phyloP scores from a whole-genome alignment of 23 tunicate genomes.

The Botrylloides violaceus region DNA sequence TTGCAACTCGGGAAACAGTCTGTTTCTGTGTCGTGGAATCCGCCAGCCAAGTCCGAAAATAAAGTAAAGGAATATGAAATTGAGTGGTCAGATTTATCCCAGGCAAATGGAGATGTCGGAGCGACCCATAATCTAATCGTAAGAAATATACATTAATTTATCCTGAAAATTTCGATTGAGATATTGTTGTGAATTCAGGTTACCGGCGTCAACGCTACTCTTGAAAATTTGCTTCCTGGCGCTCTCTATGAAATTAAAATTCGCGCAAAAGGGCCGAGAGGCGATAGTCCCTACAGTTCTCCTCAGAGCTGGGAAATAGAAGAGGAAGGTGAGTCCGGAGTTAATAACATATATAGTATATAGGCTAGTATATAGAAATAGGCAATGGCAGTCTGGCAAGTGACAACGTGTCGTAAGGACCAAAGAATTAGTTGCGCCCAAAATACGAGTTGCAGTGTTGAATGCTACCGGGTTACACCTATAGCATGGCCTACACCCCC shows the following conservation, averaged over 20 bases:
- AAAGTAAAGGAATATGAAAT: constrained; percentile 40
- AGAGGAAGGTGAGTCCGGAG: neutral
- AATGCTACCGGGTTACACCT: no score
- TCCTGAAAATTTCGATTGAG: no score
- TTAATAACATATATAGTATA: no score
- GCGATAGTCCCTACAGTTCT: constrained; percentile 42
- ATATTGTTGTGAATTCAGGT: constrained; percentile 24
- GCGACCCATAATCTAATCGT: no score
- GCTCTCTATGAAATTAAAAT: constrained; percentile 33
- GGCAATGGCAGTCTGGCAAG: no score
- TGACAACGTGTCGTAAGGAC: no score
- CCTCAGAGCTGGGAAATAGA: constrained; percentile 13
- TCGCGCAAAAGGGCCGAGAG: constrained; percentile 39
- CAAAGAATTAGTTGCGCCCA: no score
- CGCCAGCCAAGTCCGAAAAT: constrained; percentile 2
- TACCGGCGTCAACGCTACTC: constrained; percentile 28
- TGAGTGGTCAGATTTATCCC: neutral
- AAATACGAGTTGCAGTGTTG: no score
- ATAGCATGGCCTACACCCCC: no score
- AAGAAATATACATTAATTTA: no score
- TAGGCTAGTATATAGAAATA: no score
- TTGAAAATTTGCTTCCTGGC: constrained; percentile 22
- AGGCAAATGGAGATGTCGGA: no score
- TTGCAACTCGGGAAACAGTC: constrained; percentile 2
- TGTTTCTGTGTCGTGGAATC: constrained; percentile 32